Base-by-base conservation (phyloP, 2,888 invertebrate species). In the Scaeva pyrastri region DNA sequence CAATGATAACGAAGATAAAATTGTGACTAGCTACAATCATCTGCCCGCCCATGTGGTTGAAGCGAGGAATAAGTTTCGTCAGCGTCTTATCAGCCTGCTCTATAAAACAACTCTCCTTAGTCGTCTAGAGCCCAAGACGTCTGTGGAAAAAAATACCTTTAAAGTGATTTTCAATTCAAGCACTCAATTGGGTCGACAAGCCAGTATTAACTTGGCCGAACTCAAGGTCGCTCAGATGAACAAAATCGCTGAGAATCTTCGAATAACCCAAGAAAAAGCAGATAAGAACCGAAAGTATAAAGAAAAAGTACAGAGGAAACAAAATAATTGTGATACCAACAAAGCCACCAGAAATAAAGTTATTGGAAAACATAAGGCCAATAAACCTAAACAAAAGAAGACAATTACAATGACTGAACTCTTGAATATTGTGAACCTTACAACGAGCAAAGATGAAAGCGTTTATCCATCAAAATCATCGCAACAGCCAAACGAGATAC, bases 61-160 rank as follows among this genome's bases (percentile, higher is more conserved):
- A 1, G 88, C 89, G 1, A 88, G 91, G 19, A 78, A 88, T 41
- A 71, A 81, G 7, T 92, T 92, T 68, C 90, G 90, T 0, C 85
- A 88, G 72, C 90, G 92, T 1, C 88, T 92, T 26, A 89, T 88
- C 2, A 68, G 88, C 0, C 85, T 91, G 0, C 90, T 92, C 55
- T 91, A 89, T 75, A 89, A 89, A 11, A 91, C 92, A 2, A 89
- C 89, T 0, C 75, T 92, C 8, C 78, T 92, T 4, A 91, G 90
- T 60, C 91, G 92, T 11, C 41, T 92, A 52, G 80, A 89, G 52
- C 88, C 91, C 0, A 1, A 82, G 0, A 39, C 50, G 1, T 76
- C 70, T 1, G 62, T 85, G 2, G 72, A 76, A 10, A 26, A 41
- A 0, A 41, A 39, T 10, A 45, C 16, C 12, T 85, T 81, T 31